A percentile compares a stretch with the other conserved stretches of the same genome.
These are phyloP conservation scores for Phataginus tetradactyla DNA, from an alignment of 2,797 vertebrate genomes.

Conservation along the genomic window DNA sequence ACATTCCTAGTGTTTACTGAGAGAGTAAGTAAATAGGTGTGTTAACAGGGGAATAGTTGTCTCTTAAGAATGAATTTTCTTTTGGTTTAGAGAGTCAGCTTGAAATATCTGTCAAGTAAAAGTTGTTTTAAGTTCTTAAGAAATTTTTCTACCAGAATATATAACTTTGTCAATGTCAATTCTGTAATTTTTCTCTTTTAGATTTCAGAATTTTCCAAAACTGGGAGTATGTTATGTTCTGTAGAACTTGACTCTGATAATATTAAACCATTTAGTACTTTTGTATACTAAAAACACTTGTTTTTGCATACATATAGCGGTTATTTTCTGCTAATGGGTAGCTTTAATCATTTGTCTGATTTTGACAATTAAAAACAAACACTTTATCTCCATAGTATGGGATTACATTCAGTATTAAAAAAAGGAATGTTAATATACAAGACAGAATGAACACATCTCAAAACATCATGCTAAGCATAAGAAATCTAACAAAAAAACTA, in stretches of 20 bases:
- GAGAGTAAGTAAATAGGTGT: background rate
- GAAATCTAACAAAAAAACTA: conserved; percentile 2
- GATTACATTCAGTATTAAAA: background rate
- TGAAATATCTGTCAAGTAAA: background rate
- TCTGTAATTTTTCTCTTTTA: conserved; percentile 8
- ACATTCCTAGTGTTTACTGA: background rate
- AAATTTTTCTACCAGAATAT: background rate
- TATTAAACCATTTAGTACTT: background rate
- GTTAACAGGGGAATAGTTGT: background rate
- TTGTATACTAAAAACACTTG: background rate
- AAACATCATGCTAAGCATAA: background rate
- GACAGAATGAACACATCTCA: background rate
- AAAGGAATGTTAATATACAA: background rate
- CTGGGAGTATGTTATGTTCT: background rate
- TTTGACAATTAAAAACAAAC: conserved; percentile 22
- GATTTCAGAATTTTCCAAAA: background rate
- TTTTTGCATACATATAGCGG: background rate
- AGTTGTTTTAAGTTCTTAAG: background rate
- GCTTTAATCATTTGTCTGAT: conserved; percentile 6
- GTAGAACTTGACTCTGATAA: conserved; percentile 11
- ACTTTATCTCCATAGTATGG: background rate
- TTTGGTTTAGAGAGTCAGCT: background rate
- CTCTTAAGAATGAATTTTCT: background rate
- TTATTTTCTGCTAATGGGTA: background rate
- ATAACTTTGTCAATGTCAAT: background rate